phyloP scores from a whole-genome alignment of 2,888 invertebrate species.

The Protodeltote pygarga region DNA sequence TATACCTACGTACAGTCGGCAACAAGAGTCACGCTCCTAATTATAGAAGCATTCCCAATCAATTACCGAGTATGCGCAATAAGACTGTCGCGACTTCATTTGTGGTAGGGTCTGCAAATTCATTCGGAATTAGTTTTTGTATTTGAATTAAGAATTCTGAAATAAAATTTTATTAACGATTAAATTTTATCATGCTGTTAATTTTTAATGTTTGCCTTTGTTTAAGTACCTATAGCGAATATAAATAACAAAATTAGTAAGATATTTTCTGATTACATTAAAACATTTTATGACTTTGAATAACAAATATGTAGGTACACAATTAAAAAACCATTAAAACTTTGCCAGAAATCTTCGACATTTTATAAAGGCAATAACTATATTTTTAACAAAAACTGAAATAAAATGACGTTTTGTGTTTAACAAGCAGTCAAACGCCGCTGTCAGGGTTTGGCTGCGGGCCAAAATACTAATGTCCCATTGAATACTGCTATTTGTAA shows the following conservation, averaged over 20 bases:
- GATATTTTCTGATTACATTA: not conserved
- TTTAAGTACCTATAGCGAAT: not conserved
- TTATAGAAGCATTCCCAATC: conserved; percentile 87
- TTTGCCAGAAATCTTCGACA: too few relatives aligned
- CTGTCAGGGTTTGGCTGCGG: conserved; percentile 68
- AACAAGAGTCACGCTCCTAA: conserved; percentile 83
- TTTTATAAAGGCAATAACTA: too few relatives aligned
- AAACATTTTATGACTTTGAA: too few relatives aligned
- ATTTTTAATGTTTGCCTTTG: too few relatives aligned
- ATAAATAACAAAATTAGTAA: not conserved
- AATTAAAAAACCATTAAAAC: too few relatives aligned
- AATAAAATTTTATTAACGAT: not conserved
- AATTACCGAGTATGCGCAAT: conserved; percentile 79
- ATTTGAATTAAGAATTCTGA: not conserved
- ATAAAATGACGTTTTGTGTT: conserved; percentile 53
- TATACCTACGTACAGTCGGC: conserved; percentile 62
- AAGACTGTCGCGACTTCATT: conserved; percentile 71
- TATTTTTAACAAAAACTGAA: conserved; percentile 30
- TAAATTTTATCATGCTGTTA: too few relatives aligned
- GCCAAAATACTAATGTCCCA: conserved; percentile 85
- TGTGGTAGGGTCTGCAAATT: conserved; percentile 68
- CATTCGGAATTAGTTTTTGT: conserved; percentile 1
- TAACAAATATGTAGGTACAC: too few relatives aligned
- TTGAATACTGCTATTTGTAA: conserved; percentile 84
- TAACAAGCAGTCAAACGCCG: conserved; percentile 70